Evolutionary conservation across 2,113 vertebrate species (phyloP).

Genomic region (Microcebus griseorufus): DNA sequence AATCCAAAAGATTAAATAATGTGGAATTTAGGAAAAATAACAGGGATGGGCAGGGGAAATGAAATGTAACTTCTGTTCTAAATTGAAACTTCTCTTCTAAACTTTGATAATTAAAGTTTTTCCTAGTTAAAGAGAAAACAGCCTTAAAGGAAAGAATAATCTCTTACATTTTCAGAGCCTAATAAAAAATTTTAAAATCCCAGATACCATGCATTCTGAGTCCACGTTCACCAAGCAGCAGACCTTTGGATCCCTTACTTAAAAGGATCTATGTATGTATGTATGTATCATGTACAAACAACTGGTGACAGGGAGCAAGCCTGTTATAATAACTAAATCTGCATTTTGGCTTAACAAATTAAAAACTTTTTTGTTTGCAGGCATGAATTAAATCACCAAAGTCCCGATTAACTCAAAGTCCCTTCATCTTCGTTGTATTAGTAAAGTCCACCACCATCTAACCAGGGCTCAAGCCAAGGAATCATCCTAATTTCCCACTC

Average conservation of each 20-base stretch:
- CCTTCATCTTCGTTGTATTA: not conserved
- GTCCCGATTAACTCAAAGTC: not conserved
- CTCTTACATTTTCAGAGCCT: not conserved
- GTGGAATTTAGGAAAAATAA: not conserved
- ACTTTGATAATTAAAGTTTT: not conserved
- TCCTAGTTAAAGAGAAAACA: not conserved
- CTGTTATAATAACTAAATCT: not conserved
- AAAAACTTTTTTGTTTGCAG: not conserved
- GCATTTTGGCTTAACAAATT: not conserved
- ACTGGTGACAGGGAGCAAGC: not conserved
- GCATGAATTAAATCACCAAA: not conserved
- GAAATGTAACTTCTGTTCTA: not conserved
- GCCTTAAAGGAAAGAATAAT: not conserved
- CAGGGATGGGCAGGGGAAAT: not conserved
- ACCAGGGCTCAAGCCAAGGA: not conserved
- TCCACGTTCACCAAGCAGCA: not conserved
- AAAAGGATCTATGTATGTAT: not conserved
- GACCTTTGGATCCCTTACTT: not conserved
- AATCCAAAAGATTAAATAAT: constrained; percentile 4
- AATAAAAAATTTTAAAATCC: not conserved
- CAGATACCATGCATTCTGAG: not conserved
- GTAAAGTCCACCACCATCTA: not conserved
- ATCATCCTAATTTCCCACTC: not conserved
- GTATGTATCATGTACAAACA: not conserved
- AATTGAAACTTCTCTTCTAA: not conserved